Base-by-base conservation (phyloP, 2,113 vertebrate species). In the Glaucidium brasilianum region DNA sequence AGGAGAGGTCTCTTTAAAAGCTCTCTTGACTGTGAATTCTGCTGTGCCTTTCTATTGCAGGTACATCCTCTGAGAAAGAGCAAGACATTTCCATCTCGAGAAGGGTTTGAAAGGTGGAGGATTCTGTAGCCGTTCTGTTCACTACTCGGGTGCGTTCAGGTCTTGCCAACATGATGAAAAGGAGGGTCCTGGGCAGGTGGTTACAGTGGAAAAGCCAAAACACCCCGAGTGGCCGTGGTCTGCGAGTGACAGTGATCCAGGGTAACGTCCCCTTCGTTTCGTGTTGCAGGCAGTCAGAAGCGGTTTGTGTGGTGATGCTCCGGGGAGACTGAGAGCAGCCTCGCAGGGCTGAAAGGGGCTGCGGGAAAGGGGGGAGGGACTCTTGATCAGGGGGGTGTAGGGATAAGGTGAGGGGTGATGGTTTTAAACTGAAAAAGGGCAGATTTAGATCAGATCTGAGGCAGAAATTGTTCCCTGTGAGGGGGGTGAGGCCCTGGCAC, bases 241-340 rank as follows among this genome's bases (percentile, higher is more conserved):
- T 25, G 49, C 0, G 7, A 25, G 58, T 26, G 3, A 45, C 1
- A 4, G 49, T 6, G 56, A 25, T 5, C 17, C 72, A 11, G 43
- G 15, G 7, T 4, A 29, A 21, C 0, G 4, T 3, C n/a, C 16
- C 1, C 0, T 22, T 29, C 19, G 3, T n/a, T 62, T n/a, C 69
- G 3, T 4, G 14, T 13, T 25, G 49, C 27, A 26, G 25, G 49
- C 2, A 15, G 34, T 19, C 35, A 14, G 49, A 49, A 37, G 67
- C 11, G 3, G 21, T 43, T 25, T 4, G 5, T 23, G 5, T 25
- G 11, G 13, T 35, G 37, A 6, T 21, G 5, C 17, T 17, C 19
- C 17, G 45, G 45, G 45, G 45, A 21, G 19, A 47, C 45, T 47
- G 9, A n/a, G 45, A 47, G 45, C 45, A 5, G 45, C 45, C 45